phyloP scores from a whole-genome alignment of 2,888 invertebrate species.

The Mythimna pallens region DNA sequence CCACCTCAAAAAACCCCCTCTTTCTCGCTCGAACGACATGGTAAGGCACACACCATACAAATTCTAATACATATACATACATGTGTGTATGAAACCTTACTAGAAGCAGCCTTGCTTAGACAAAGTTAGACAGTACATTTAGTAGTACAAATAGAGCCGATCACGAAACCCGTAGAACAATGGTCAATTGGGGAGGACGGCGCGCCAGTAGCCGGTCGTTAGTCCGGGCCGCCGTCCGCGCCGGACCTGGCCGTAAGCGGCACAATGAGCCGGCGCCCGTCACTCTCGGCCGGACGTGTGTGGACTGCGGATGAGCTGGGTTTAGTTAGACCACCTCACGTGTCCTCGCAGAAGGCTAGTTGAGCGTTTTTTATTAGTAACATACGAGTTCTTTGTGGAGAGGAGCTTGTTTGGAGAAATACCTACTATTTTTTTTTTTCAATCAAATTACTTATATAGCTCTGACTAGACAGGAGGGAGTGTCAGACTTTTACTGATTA shows the following conservation, averaged over 20 bases:
- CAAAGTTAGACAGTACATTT: conserved; percentile 35
- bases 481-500: too few relatives aligned
- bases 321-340: background rate
- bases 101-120: conserved; percentile 15
- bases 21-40: too few relatives aligned
- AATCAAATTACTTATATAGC: too few relatives aligned
- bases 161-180: conserved; percentile 45
- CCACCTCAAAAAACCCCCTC: too few relatives aligned
- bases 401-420: background rate
- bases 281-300: conserved; percentile 49
- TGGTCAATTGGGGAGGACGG: conserved; percentile 54
- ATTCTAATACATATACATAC: too few relatives aligned
- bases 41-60: too few relatives aligned
- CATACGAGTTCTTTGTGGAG: background rate
- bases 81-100: background rate
- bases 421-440: too few relatives aligned
- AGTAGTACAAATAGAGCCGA: conserved; percentile 33
- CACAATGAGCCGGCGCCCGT: conserved; percentile 4
- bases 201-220: conserved; percentile 48
- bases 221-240: conserved; percentile 18
- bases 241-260: conserved; percentile 4
- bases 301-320: conserved; percentile 40
- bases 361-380: background rate
- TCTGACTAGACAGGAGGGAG: too few relatives aligned
- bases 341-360: conserved; percentile 32